Conservation (phyloP, 2,888 invertebrate species). For the Mactromeris polynyma region DNA sequence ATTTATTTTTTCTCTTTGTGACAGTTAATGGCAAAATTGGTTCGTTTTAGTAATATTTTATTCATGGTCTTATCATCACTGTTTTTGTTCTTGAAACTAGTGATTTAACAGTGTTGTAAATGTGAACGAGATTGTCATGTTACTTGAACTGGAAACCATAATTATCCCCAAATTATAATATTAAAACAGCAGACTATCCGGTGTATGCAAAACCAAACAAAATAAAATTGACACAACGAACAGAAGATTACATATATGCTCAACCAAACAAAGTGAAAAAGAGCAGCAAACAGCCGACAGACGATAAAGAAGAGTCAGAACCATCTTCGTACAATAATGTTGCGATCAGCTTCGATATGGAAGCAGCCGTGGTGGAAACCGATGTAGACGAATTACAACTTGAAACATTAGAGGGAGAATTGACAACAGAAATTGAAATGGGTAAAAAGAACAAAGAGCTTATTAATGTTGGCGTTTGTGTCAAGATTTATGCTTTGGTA, state of each 20-base stretch:
- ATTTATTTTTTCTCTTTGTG: no score
- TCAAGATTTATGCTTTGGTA: no score
- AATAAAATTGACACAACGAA: not conserved
- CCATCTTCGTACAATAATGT: not conserved
- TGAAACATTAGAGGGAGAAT: not conserved
- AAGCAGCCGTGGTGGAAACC: not conserved
- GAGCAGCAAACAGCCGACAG: not conserved
- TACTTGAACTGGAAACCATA: no score
- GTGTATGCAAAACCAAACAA: constrained; percentile 7
- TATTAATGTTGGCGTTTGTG: no score
- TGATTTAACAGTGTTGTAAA: no score
- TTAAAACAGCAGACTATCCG: not conserved
- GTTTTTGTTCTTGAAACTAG: no score
- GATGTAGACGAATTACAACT: not conserved
- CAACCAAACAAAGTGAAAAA: not conserved
- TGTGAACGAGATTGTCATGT: no score
- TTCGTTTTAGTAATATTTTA: no score
- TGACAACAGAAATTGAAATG: not conserved
- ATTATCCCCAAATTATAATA: not conserved
- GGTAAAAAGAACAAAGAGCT: not conserved
- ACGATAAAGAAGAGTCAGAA: not conserved
- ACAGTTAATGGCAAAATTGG: no score
- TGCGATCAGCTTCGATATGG: not conserved
- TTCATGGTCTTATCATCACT: no score
- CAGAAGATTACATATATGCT: not conserved